Percentiles rank a stretch among this genome's conserved stretches.
These are phyloP conservation scores for Lanius collurio DNA, from an alignment of 2,113 vertebrate genomes.

Conservation along the genomic window DNA sequence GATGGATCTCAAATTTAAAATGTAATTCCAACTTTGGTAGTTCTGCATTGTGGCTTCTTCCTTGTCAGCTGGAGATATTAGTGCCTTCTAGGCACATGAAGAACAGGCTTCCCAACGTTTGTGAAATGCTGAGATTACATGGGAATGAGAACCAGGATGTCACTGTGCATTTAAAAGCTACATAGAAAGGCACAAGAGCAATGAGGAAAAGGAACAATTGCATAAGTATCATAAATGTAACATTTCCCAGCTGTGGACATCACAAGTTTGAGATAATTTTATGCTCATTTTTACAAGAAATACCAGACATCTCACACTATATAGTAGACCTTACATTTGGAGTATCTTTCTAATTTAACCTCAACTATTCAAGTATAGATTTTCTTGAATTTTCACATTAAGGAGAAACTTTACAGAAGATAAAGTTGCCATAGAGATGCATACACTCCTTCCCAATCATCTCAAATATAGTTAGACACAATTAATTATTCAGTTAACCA, in stretches of 20 bases:
- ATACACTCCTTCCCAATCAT: slow-evolving; percentile 10
- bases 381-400: slow-evolving; percentile 39
- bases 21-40: neutral
- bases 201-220: neutral
- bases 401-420: slow-evolving; percentile 17
- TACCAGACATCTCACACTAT: neutral
- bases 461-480: slow-evolving; percentile 28
- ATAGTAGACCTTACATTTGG: neutral
- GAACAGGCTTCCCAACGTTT: neutral
- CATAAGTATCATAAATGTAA: neutral
- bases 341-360: neutral
- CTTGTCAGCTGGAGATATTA: neutral
- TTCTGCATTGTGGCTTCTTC: neutral
- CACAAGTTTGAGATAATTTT: neutral
- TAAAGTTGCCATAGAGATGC: slow-evolving; percentile 54
- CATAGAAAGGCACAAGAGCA: neutral
- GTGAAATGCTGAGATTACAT: neutral
- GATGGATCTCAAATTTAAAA: neutral
- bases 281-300: neutral
- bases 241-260: neutral
- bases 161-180: neutral
- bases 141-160: neutral
- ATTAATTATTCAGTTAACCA: slow-evolving; percentile 62
- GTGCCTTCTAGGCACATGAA: neutral
- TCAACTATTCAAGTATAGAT: neutral